Conservation (phyloP, 2,797 vertebrate genomes). For the Emys orbicularis region DNA sequence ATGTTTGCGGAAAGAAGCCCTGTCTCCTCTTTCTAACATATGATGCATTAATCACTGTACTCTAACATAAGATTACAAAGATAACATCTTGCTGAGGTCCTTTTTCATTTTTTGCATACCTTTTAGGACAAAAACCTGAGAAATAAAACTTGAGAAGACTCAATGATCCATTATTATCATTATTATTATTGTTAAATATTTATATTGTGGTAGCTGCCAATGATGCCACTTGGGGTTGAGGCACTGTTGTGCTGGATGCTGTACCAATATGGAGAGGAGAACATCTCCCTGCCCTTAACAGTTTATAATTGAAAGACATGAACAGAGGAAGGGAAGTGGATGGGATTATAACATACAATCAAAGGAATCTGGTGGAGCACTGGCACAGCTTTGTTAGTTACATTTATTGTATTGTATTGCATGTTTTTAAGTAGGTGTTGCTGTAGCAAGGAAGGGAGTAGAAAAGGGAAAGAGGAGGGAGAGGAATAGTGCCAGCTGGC, state of each 20-base stretch:
- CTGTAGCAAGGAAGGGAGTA: neutral
- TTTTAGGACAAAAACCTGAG: constrained; percentile 54
- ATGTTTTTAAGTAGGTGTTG: neutral
- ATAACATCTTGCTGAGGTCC: constrained; percentile 70
- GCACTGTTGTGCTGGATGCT: neutral
- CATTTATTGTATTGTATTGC: neutral
- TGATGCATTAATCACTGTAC: constrained; percentile 69
- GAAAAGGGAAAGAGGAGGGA: neutral
- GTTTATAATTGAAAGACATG: neutral
- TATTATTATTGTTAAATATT: constrained; percentile 3
- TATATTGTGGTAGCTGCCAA: neutral
- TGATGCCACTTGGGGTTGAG: neutral
- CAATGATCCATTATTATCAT: neutral
- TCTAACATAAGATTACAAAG: constrained; percentile 64
- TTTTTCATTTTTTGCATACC: constrained; percentile 52
- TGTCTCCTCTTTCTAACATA: constrained; percentile 47
- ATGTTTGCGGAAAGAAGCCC: constrained; percentile 64
- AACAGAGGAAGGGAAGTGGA: neutral
- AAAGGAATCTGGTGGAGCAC: neutral
- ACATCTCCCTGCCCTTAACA: neutral
- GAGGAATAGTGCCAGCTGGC: neutral
- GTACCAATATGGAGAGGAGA: neutral
- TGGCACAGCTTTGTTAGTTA: neutral
- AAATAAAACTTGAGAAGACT: constrained; percentile 48
- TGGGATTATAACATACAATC: neutral